Base-by-base conservation (phyloP, 2,888 invertebrate species). In the Drosophila kambysellisi region DNA sequence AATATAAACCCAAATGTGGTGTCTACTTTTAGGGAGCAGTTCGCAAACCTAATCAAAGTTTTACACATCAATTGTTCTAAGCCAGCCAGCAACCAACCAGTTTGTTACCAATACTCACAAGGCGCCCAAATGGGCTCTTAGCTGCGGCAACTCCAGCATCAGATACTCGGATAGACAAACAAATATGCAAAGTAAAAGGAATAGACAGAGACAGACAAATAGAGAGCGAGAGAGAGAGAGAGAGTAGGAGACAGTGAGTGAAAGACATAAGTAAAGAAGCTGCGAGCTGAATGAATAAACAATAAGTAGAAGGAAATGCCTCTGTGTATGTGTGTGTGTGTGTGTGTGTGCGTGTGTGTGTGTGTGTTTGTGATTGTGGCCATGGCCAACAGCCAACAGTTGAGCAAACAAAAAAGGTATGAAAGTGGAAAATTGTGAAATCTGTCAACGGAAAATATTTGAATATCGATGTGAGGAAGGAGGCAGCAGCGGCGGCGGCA, bases 371-470 rank as follows among this genome's bases (percentile, higher is more conserved):
- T 56, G 15, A 17, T 43, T 41, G 57, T 43, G 32, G 70, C 59
- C 69, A 74, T 77, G 83, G 77, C 83, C 61, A 66, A 66, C 51
- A 73, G 74, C 79, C 79, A 85, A 72, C 50, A 74, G 67, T 60
- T 37, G 37, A 37, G 56, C 73, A 70, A 70, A 68, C 65, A 52
- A 70, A 81, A 76, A 89, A 87, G 85, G 87, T 85, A 89, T 81
- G 76, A 89, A 83, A 87, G 89, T 89, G 84, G 84, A 85, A 85
- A 85, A 85, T 85, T 85, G 87, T 87, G 81, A 85, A 88, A 85
- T 85, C 84, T 85, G 84, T 87, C 84, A 85, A 84, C 83, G 86
- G 68, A 85, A 88, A 88, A 89, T 85, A 85, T 85, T 89, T 85
- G 84, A 89, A 89, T 85, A 86, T 83, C 89, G 83, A 76, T 54